phyloP scores from a whole-genome alignment of 2,113 vertebrate species.

The Sinocyclocheilus anophthalmus region DNA sequence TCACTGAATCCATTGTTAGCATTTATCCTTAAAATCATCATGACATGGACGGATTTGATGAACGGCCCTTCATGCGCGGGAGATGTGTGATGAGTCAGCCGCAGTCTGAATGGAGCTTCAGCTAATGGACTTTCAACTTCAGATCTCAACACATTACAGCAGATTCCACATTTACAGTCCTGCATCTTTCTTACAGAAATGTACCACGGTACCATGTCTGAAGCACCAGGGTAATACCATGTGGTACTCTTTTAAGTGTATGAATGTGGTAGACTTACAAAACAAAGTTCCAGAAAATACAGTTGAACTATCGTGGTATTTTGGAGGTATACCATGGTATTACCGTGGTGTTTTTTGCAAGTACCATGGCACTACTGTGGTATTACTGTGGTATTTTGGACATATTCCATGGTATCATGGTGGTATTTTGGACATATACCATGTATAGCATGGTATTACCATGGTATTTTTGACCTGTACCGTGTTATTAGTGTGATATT shows the following conservation, averaged over 20 bases:
- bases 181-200: background rate
- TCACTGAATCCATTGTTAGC: slow-evolving; percentile 28
- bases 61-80: slow-evolving; percentile 50
- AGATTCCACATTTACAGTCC: background rate
- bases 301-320: background rate
- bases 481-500: no score
- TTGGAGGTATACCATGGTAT: background rate
- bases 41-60: slow-evolving; percentile 56
- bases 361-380: background rate
- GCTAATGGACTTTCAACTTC: background rate
- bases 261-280: background rate
- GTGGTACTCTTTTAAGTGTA: background rate
- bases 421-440: no score
- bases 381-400: no score
- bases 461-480: no score
- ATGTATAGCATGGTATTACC: no score
- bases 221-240: background rate
- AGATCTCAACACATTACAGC: background rate
- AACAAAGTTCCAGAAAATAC: background rate
- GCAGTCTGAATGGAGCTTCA: background rate
- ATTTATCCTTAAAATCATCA: slow-evolving; percentile 20
- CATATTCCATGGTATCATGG: no score
- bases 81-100: slow-evolving; percentile 43
- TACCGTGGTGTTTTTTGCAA: background rate
- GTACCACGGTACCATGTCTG: background rate